Percentiles rank a stretch among this genome's conserved stretches.
phyloP scores from a whole-genome alignment of 2,113 vertebrate species.

The Leucosticte australis region DNA sequence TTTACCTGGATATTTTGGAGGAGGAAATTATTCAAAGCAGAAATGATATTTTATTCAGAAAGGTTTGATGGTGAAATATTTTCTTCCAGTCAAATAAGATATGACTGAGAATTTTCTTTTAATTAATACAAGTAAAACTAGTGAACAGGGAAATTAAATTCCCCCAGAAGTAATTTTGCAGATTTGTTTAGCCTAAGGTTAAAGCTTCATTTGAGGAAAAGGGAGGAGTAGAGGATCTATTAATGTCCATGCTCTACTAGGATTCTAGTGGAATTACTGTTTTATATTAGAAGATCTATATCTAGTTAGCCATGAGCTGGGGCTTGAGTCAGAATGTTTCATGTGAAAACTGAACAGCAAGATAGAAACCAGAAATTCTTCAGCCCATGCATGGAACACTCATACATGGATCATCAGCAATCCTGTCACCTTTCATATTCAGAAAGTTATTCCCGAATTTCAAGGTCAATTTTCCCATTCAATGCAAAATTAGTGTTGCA shows the following conservation, averaged over 20 bases:
- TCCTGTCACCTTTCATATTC: not conserved
- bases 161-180: constrained; percentile 22
- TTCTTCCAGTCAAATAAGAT: constrained; percentile 12
- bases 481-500: not conserved
- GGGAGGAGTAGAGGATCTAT: not conserved
- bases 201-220: not conserved
- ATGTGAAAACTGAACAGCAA: not conserved
- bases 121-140: constrained; percentile 55
- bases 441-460: not conserved
- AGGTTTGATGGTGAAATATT: not conserved
- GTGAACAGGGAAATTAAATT: constrained; percentile 61
- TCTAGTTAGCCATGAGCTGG: not conserved
- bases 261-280: not conserved
- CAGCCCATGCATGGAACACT: not conserved
- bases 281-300: not conserved
- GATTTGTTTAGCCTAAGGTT: constrained; percentile 2
- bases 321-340: not conserved
- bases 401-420: fast-evolving
- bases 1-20: not conserved
- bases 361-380: not conserved
- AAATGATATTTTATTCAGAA: constrained; percentile 8
- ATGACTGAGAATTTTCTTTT: constrained; percentile 24
- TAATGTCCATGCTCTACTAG: not conserved
- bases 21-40: not conserved
- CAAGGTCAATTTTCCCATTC: not conserved